Evolutionary conservation across 2,888 invertebrate species (phyloP), one percentile per base, ranked within the genome.

Genomic region (Pyrgus malvae): DNA sequence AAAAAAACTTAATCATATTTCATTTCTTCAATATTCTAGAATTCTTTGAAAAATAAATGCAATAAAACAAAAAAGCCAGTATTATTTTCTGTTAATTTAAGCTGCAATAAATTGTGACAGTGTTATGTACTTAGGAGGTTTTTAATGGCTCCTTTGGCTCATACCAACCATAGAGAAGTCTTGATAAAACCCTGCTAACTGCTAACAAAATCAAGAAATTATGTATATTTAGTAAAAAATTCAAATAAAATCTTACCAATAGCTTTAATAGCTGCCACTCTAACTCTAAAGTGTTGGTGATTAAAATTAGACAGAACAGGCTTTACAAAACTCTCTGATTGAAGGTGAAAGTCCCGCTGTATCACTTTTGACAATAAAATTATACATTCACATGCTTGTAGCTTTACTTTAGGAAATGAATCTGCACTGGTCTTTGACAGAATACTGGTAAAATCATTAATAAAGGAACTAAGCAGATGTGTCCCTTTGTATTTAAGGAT

Each of bases 201-300:
- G n/a, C n/a, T n/a, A n/a, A n/a, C n/a, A n/a, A n/a, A n/a, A n/a
- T n/a, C n/a, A n/a, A n/a, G n/a, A n/a, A n/a, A n/a, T n/a, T n/a
- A n/a, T n/a, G n/a, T n/a, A n/a, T n/a, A n/a, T n/a, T n/a, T n/a
- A n/a, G n/a, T n/a, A n/a, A n/a, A n/a, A n/a, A n/a, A n/a, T n/a
- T n/a, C n/a, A n/a, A n/a, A n/a, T 33, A 17, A 38, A n/a, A 49
- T 64, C 72, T 78, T 84, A 91, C 95, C 95, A 60, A 97, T 92
- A 38, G 96, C 94, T 74, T 92, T 92, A 8, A 98, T 86, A 11
- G 95, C 93, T 33, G 93, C 92, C 9, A 94, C 92, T 56, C 98
- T 90, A 35, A 97, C 94, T 80, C 93, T 93, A 56, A 94, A 96
- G 78, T 97, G 96, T 69, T 97, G 97, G 78, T 98, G 97, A 21